Conservation (phyloP, 2,888 invertebrate species). For the Drosophila peninsularis region DNA sequence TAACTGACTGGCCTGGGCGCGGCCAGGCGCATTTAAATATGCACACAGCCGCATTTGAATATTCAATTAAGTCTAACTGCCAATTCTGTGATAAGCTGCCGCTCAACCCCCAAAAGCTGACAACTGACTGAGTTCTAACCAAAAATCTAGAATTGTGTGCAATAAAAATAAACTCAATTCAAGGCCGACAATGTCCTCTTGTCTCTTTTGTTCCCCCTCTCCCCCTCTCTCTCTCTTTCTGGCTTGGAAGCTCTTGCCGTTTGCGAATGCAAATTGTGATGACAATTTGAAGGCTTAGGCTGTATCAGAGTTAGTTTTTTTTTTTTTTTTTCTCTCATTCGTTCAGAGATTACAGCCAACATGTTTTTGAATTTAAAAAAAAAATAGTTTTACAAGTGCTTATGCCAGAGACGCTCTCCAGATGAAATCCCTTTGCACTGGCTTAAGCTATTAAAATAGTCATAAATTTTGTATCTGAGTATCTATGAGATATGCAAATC, state of each 20-base stretch:
- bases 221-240: neutral
- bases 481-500: neutral
- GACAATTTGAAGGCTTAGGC: slow-evolving; percentile 7
- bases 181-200: slow-evolving; percentile 9
- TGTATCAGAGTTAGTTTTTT: no score
- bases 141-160: slow-evolving; percentile 29
- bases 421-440: neutral
- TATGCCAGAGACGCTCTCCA: neutral
- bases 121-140: slow-evolving; percentile 10
- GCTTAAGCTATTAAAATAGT: no score
- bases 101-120: slow-evolving; percentile 12
- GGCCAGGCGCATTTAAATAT: slow-evolving; percentile 6
- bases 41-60: slow-evolving; percentile 63
- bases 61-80: slow-evolving; percentile 74
- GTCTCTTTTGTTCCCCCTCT: neutral
- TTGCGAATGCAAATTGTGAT: slow-evolving; percentile 1
- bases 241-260: slow-evolving; percentile 10
- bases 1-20: slow-evolving; percentile 8
- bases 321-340: neutral
- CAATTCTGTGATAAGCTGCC: slow-evolving; percentile 67
- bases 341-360: slow-evolving; percentile 3
- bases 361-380: neutral
- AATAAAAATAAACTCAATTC: slow-evolving; percentile 42
- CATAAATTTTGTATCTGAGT: no score
- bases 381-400: neutral